Evolutionary conservation across 2,113 vertebrate species (phyloP).

Genomic region (Origma solitaria): DNA sequence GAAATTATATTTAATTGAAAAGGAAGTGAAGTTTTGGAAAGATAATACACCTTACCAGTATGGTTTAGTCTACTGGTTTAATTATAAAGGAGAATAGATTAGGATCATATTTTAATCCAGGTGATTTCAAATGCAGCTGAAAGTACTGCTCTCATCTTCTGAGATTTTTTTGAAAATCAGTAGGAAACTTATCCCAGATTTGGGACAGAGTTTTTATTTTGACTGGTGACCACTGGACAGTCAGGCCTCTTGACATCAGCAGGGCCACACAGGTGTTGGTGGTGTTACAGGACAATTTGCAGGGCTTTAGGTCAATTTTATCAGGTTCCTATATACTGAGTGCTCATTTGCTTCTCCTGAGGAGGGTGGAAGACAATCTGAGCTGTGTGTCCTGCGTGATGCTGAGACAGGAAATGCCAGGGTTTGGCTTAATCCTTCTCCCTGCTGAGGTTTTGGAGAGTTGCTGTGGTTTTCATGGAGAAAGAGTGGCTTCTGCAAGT

Average conservation of each 20-base stretch:
- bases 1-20: constrained; percentile 34
- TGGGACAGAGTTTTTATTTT: not conserved
- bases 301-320: not conserved
- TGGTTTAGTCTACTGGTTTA: not conserved
- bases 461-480: not conserved
- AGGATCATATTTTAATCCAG: not conserved
- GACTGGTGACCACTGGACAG: not conserved
- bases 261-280: fast-evolving
- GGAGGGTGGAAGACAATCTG: fast-evolving
- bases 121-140: not conserved
- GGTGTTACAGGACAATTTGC: not conserved
- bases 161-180: not conserved
- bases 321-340: not conserved
- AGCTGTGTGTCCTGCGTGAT: not conserved
- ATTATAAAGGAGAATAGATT: not conserved
- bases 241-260: not conserved
- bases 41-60: not conserved
- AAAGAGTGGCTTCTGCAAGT: not conserved
- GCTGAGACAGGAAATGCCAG: not conserved
- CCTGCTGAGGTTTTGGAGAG: not conserved
- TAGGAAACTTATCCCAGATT: not conserved
- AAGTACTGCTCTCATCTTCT: not conserved
- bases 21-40: not conserved
- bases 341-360: not conserved
- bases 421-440: not conserved